Conservation (phyloP, 2,888 invertebrate genomes). For the Athalia circularis region DNA sequence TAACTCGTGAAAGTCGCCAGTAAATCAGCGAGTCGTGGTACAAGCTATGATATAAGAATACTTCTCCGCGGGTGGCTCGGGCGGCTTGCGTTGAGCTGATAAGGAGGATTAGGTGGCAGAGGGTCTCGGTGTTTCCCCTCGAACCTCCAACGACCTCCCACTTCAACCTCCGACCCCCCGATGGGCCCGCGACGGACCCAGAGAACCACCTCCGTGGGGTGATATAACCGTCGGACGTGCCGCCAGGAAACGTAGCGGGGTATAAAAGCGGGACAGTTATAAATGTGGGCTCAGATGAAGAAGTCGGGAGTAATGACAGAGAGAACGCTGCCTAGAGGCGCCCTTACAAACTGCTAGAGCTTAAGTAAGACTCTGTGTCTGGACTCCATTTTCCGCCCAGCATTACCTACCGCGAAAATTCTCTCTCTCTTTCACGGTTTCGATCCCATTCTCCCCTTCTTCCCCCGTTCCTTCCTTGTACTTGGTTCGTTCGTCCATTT, state of each 20-base stretch:
- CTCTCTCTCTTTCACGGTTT: constrained; percentile 1
- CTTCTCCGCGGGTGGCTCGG: constrained; percentile 41
- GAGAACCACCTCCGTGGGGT: constrained; percentile 11
- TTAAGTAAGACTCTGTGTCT: constrained; percentile 45
- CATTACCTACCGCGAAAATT: constrained; percentile 33
- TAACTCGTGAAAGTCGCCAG: constrained; percentile 40
- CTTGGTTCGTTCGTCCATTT: constrained; percentile 19
- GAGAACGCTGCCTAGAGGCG: constrained; percentile 45
- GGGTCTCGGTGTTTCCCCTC: constrained; percentile 38
- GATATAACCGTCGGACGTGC: constrained; percentile 31
- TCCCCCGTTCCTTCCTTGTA: not conserved
- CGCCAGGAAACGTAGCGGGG: constrained; percentile 37
- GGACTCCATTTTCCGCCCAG: constrained; percentile 42
- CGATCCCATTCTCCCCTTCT: not conserved
- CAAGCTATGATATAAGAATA: constrained; percentile 44
- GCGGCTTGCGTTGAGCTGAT: constrained; percentile 47
- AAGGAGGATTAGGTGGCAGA: constrained; percentile 47
- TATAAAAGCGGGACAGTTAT: constrained; percentile 41
- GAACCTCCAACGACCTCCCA: constrained; percentile 31
- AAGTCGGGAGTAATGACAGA: constrained; percentile 48
- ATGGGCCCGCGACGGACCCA: constrained; percentile 28
- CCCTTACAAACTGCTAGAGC: constrained; percentile 47
- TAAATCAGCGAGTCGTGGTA: constrained; percentile 41
- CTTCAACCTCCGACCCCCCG: constrained; percentile 6
- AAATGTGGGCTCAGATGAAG: constrained; percentile 46